Base-by-base conservation (phyloP, 2,797 vertebrate species). In the Natrix natrix region DNA sequence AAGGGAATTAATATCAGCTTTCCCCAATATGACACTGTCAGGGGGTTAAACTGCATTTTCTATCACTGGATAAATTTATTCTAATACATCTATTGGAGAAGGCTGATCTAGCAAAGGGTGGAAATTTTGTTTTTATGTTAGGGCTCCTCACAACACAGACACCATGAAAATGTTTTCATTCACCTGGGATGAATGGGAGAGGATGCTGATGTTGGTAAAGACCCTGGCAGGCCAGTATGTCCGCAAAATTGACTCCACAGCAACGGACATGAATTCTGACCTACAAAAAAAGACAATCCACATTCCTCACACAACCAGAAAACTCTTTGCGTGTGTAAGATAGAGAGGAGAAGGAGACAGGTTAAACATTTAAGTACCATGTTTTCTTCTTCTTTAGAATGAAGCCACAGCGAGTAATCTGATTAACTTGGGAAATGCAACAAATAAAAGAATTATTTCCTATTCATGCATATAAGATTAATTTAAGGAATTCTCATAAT, bases 161-260 rank as follows among this genome's bases (percentile, higher is more conserved):
- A 86, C 8, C 60, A 28, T 22, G 11, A 11, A 56, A 48, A 86
- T 24, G 32, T 32, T 22, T 43, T 12, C 61, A 94, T 96, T 95
- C 88, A 96, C 96, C 96, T 37, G 97, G 96, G 69, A 1, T 96
- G 92, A 97, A 97, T 20, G 96, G 97, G 78, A 96, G 91, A 7
- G 37, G 12, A 8, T 55, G 91, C 48, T 57, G 97, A 88, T 97
- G 92, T 90, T 96, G 96, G 94, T 97, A 97, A 1, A 95, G 93
- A 74, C 95, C 96, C 52, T 26, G 92, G 87, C 96, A 97, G 69
- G 93, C 60, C 92, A 97, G 94, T 86, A 94, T 95, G 57, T 96
- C 95, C 20, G 94, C 96, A 96, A 97, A 97, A 94, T 97, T 97
- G 93, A 97, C 78, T 0, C 96, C 90, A 5, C 94, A 96, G 94